phyloP scores from a whole-genome alignment of 2,797 vertebrate species.

The Arctocebus calabarensis region DNA sequence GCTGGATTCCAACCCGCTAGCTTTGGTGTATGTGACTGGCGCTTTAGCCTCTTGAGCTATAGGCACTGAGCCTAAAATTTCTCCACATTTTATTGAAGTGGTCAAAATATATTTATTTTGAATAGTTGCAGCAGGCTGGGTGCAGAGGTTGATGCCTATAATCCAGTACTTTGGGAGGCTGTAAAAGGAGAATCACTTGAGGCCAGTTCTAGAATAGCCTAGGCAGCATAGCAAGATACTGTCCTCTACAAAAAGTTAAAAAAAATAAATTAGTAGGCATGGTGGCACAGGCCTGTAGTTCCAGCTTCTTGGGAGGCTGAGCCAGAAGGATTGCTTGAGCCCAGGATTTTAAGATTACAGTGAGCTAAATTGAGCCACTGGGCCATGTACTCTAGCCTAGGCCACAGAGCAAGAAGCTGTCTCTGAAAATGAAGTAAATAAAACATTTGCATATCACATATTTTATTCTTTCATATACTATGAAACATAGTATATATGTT shows the following conservation, averaged over 20 bases:
- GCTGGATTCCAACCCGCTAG: too few relatives aligned
- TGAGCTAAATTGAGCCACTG: neutral
- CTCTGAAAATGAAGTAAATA: neutral
- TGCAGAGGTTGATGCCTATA: neutral
- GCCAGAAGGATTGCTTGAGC: neutral
- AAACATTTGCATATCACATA: conserved; percentile 18
- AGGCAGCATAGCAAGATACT: too few relatives aligned
- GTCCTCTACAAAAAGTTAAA: too few relatives aligned
- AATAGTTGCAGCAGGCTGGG: neutral
- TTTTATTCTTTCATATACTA: conserved; percentile 29
- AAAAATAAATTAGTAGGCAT: too few relatives aligned
- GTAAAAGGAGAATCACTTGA: too few relatives aligned
- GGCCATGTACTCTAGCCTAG: neutral
- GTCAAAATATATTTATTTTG: conserved; percentile 45
- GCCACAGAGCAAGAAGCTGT: neutral
- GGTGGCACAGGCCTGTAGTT: too few relatives aligned
- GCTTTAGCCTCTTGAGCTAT: too few relatives aligned
- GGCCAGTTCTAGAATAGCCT: too few relatives aligned
- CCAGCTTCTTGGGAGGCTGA: too few relatives aligned
- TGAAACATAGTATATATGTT: too few relatives aligned
- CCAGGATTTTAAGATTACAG: neutral
- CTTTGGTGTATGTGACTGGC: too few relatives aligned
- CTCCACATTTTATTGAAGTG: conserved; percentile 10
- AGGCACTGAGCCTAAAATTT: too few relatives aligned
- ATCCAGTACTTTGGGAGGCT: neutral